Percentiles rank a stretch among this genome's conserved stretches.
Conservation (phyloP, 2,888 invertebrate species). For the Linnaemya tessellans region DNA sequence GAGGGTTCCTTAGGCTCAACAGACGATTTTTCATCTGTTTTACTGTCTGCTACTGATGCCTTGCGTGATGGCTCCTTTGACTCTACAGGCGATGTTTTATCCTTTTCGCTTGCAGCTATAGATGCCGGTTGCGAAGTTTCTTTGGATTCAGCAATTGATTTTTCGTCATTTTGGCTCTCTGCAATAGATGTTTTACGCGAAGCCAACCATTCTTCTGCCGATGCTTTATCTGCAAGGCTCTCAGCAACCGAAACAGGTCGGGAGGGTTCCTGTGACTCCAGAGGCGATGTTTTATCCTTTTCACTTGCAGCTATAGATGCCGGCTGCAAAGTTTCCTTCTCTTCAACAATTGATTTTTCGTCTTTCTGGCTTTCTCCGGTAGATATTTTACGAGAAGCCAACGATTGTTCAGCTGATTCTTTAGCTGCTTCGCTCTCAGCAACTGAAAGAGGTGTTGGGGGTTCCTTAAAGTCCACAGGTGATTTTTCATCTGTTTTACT, state of each 20-base stretch:
- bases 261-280: conserved; percentile 39
- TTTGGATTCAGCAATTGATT: too few species aligned
- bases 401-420: conserved; percentile 37
- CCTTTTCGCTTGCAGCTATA: conserved; percentile 16
- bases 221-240: conserved; percentile 60
- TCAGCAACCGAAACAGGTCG: too few species aligned
- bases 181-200: conserved; percentile 43
- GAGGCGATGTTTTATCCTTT: conserved; percentile 64
- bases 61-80: conserved; percentile 69
- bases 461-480: conserved; percentile 50
- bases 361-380: conserved; percentile 71
- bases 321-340: conserved; percentile 38
- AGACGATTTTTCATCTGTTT: conserved; percentile 17
- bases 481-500: conserved; percentile 65
- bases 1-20: conserved; percentile 40
- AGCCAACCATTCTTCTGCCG: not conserved
- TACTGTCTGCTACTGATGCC: conserved; percentile 52
- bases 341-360: conserved; percentile 51
- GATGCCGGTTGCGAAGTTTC: too few species aligned
- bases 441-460: conserved; percentile 28
- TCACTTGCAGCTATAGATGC: conserved; percentile 50
- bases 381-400: conserved; percentile 76
- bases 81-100: conserved; percentile 42
- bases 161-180: conserved; percentile 45
- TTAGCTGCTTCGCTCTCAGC: conserved; percentile 47